Evolutionary conservation across 2,113 vertebrate species (phyloP), one percentile per base, ranked within the genome.

Genomic region (Paralichthys olivaceus): DNA sequence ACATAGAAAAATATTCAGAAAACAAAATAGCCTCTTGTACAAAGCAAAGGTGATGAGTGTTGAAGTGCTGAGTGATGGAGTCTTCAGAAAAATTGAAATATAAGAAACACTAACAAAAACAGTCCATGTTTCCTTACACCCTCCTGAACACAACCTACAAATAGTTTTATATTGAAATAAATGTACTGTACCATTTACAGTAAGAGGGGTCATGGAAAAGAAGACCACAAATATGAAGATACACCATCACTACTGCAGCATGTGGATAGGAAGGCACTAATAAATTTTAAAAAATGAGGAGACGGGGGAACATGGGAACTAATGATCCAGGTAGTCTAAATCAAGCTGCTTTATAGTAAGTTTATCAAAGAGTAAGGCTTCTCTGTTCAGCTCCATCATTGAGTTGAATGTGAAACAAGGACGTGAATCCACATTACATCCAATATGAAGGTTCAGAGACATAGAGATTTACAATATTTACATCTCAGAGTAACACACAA

Each of bases 1-100:
- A 78, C 60, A 79, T 78, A 86, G 55, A 87, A 88, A 90, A 85
- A 84, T 75, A 84, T 61, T 83, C 59, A 56, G 63, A 26, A 72
- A 40, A 40, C 37, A 85, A 89, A 90, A 85, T 86, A 89, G 49
- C 29, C 51, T 82, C 68, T 83, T 70, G 59, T 84, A 79, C 63
- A 84, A 89, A 84, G 66, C 19, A 57, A 80, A 59, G 62, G 56
- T 79, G 55, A 69, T 19, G 65, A 60, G 71, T 75, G 63, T 67
- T 26, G 20, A 83, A 69, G 40, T 69, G 53, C 37, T 26, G 32
- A 55, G 9, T 12, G 49, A 69, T 11, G 22, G 22, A 54, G 47
- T 59, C 34, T 49, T 53, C 5, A 19, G 28, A 68, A 40, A 40
- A 47, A 4, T n/a, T 62, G 20, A 9, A 51, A 47, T n/a, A 56